phyloP scores from a whole-genome alignment of 1,140 invertebrate genomes.

The Gonioctena quinquepunctata region DNA sequence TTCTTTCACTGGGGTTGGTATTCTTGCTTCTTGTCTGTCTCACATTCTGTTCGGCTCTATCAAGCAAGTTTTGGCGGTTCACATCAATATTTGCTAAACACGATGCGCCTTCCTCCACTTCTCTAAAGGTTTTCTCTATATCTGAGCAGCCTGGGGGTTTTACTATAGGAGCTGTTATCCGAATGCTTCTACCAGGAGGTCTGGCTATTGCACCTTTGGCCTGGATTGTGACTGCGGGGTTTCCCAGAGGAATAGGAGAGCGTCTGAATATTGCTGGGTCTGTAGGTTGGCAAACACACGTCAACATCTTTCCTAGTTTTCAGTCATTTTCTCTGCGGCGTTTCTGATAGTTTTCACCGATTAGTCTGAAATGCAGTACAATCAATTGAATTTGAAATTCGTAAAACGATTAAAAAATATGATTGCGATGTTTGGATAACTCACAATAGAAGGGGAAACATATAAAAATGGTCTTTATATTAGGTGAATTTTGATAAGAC shows the following conservation, averaged over 20 bases:
- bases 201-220: conserved; percentile 27
- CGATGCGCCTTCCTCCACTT: conserved; percentile 1
- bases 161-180: conserved; percentile 17
- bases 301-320: conserved; percentile 58
- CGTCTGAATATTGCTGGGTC: conserved; percentile 54
- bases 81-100: not conserved
- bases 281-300: conserved; percentile 65
- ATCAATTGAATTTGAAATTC: not conserved
- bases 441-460: no score
- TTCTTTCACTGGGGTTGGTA: not conserved
- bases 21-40: not conserved
- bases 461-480: no score
- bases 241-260: conserved; percentile 47
- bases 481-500: no score
- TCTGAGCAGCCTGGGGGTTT: not conserved
- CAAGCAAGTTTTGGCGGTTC: not conserved
- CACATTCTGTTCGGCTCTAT: not conserved
- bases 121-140: not conserved
- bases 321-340: not conserved
- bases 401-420: no score
- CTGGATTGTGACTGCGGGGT: conserved; percentile 46
- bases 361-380: not conserved
- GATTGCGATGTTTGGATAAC: no score
- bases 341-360: not conserved
- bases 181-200: conserved; percentile 27